Evolutionary conservation across 2,888 invertebrate genomes (phyloP).

Genomic region (Callyntrura sp.): DNA sequence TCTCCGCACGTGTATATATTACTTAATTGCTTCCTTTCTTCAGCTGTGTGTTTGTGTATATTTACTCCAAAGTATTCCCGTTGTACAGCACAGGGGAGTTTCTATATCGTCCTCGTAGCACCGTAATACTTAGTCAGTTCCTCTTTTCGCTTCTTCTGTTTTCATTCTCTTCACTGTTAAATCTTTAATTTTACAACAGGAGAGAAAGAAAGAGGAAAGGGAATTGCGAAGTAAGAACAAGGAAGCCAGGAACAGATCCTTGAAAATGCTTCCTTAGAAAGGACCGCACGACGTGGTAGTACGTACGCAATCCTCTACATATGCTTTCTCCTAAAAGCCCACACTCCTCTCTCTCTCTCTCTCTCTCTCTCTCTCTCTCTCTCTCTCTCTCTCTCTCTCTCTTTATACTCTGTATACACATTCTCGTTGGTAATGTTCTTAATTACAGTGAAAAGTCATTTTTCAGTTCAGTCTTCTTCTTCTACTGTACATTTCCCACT

Average conservation of each 20-base stretch:
- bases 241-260: background rate
- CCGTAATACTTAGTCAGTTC: background rate
- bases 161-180: slow-evolving; percentile 1
- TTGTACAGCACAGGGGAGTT: background rate
- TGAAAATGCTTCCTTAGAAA: background rate
- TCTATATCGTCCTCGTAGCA: background rate
- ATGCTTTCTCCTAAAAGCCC: background rate
- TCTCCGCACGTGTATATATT: background rate
- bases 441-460: slow-evolving; percentile 45
- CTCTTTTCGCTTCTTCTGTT: too few relatives aligned
- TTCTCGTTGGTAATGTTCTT: slow-evolving; percentile 15
- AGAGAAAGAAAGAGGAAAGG: slow-evolving; percentile 8
- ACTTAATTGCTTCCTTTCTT: slow-evolving; percentile 7
- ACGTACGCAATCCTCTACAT: background rate
- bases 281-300: too few relatives aligned
- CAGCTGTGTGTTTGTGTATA: background rate
- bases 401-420: too few relatives aligned
- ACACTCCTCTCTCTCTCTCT: too few relatives aligned
- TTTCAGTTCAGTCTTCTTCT: background rate
- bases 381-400: background rate
- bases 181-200: slow-evolving; percentile 29
- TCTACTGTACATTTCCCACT: slow-evolving; percentile 9
- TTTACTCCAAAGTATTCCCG: background rate
- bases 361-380: too few relatives aligned
- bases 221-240: slow-evolving; percentile 1